A percentile compares a stretch with the other conserved stretches of the same genome.
Evolutionary conservation across 2,797 vertebrate genomes (phyloP).

Genomic region (Sebastes nivosus): DNA sequence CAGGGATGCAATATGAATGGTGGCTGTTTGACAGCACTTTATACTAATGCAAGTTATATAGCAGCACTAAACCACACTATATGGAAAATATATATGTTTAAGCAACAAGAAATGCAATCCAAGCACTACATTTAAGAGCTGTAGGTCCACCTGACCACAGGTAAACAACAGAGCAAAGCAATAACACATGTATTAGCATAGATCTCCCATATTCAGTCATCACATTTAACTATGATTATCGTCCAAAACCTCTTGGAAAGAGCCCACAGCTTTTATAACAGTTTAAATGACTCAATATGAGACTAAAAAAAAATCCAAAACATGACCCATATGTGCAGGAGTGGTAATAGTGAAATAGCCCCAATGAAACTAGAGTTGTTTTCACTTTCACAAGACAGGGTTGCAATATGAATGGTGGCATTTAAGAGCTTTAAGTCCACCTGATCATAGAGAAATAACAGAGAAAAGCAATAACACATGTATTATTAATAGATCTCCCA

Average conservation of each 20-base stretch:
- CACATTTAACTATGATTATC: background rate
- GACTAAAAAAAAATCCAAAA: background rate
- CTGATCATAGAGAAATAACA: background rate
- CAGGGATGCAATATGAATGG: background rate
- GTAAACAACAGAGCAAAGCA: background rate
- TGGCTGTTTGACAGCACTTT: background rate
- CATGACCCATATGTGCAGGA: background rate
- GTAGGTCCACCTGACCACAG: background rate
- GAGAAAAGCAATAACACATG: background rate
- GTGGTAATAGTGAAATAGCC: no score
- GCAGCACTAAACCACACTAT: background rate
- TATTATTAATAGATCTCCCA: background rate
- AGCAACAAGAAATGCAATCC: background rate
- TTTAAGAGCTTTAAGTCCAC: background rate
- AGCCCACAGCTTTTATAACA: background rate
- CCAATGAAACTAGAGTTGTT: no score
- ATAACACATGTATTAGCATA: background rate
- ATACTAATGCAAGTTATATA: no score
- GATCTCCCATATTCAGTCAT: background rate
- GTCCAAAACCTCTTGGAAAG: background rate
- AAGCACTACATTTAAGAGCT: background rate
- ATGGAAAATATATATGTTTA: background rate
- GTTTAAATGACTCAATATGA: background rate
- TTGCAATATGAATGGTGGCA: background rate
- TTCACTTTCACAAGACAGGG: background rate